Percentiles rank a stretch among this genome's conserved stretches.
phyloP scores from a whole-genome alignment of 2,113 vertebrate species.

The Phocoena sinus region DNA sequence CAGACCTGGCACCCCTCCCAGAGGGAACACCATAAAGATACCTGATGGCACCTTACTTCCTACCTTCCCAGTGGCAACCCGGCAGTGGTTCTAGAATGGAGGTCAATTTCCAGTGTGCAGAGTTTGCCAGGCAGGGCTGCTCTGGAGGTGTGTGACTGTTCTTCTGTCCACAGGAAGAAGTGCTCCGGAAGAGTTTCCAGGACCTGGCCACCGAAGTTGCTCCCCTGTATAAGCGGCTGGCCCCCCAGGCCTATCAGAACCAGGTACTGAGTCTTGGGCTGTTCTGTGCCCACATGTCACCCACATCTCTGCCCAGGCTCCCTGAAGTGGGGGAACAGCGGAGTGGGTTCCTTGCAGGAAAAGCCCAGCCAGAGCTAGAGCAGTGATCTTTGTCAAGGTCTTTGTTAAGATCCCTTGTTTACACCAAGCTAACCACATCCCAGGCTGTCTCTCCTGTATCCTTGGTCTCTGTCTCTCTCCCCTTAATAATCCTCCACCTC shows the following conservation, averaged over 20 bases:
- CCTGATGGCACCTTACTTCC: not conserved
- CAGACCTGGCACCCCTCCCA: not conserved
- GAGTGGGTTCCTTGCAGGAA: not conserved
- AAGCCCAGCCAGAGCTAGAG: not conserved
- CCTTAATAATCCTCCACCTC: not conserved
- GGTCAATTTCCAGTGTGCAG: not conserved
- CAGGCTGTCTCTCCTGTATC: not conserved
- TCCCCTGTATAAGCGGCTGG: slow-evolving; percentile 92
- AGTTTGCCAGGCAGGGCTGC: not conserved
- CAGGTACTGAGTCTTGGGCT: slow-evolving; percentile 83
- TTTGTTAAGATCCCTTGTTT: not conserved
- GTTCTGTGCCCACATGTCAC: rapidly evolving
- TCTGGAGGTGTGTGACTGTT: not conserved
- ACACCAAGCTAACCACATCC: not conserved
- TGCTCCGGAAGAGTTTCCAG: slow-evolving; percentile 95
- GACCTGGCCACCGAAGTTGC: slow-evolving; percentile 93
- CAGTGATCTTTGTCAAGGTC: not conserved
- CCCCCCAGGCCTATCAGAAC: slow-evolving; percentile 95
- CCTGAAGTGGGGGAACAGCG: not conserved
- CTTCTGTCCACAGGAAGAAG: slow-evolving; percentile 85
- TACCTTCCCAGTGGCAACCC: not conserved
- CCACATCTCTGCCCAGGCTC: not conserved
- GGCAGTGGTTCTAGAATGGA: not conserved
- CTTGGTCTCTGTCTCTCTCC: not conserved
- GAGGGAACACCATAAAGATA: not conserved